phyloP scores from a whole-genome alignment of 2,797 vertebrate species.

The Coregonus ussuriensis region DNA sequence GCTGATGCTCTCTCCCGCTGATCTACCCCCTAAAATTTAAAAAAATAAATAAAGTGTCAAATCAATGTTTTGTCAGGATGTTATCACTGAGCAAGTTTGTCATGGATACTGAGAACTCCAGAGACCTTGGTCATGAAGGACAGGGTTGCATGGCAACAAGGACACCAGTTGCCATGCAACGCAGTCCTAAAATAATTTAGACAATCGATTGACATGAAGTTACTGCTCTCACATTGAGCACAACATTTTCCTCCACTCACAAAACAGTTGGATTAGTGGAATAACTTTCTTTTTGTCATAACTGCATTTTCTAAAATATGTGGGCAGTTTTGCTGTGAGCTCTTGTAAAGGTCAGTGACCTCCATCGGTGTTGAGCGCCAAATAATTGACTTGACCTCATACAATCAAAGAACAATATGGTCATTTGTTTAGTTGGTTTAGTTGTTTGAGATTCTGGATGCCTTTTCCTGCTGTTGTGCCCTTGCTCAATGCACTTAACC shows the following conservation, averaged over 20 bases:
- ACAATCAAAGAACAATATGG: background rate
- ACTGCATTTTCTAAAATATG: background rate
- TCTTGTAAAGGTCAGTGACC: background rate
- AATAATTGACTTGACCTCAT: background rate
- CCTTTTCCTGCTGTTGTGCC: no score
- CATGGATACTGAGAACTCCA: background rate
- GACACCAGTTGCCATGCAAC: background rate
- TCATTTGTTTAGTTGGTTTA: background rate
- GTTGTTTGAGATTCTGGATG: no score
- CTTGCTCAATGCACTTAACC: no score
- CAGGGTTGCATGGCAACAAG: conserved; percentile 11
- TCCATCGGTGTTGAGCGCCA: no score
- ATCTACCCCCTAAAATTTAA: no score
- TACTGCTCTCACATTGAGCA: background rate
- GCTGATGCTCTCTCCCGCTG: no score
- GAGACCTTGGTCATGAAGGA: conserved; percentile 13
- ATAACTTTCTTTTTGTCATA: no score
- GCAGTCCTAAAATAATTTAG: background rate
- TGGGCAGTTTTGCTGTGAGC: no score
- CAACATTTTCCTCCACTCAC: conserved; percentile 1
- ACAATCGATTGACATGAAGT: no score
- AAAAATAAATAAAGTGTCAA: background rate
- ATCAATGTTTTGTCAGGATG: background rate
- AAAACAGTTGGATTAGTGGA: background rate
- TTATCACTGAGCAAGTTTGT: background rate